Percentiles rank a stretch among this genome's conserved stretches.
These are phyloP conservation scores for Xestobium rufovillosum DNA, from an alignment of 2,888 invertebrate species.

Conservation along the genomic window DNA sequence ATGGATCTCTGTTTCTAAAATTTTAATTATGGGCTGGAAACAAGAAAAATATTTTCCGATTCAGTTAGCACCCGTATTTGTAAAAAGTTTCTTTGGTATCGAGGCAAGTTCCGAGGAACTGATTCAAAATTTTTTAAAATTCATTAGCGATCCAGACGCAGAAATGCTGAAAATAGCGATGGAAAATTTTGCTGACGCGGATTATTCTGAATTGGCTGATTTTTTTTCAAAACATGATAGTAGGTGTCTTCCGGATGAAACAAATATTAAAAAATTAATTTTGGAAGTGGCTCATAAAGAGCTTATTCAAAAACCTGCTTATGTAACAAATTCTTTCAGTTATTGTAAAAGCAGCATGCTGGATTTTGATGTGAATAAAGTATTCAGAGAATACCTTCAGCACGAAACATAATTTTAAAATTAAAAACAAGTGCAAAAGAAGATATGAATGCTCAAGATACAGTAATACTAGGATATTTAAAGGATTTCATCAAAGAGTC, in stretches of 20 bases:
- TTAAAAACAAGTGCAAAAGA: too few species aligned
- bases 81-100: slow-evolving; percentile 13
- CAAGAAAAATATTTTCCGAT: slow-evolving; percentile 16
- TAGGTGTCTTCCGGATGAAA: slow-evolving; percentile 12
- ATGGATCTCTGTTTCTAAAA: too few species aligned
- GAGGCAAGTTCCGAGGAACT: slow-evolving; percentile 11
- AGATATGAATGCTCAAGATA: too few species aligned
- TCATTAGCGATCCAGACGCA: slow-evolving; percentile 12
- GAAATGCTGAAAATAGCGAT: slow-evolving; percentile 12
- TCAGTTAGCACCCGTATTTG: slow-evolving; percentile 15
- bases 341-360: too few species aligned
- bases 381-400: too few species aligned
- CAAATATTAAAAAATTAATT: slow-evolving; percentile 13
- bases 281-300: slow-evolving; percentile 15
- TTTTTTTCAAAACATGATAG: slow-evolving; percentile 14
- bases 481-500: too few species aligned
- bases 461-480: too few species aligned
- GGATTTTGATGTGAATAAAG: too few species aligned
- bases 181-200: slow-evolving; percentile 11
- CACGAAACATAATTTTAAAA: too few species aligned
- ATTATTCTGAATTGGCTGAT: slow-evolving; percentile 12
- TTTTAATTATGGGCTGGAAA: too few species aligned
- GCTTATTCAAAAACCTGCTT: slow-evolving; percentile 16
- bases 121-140: slow-evolving; percentile 14
- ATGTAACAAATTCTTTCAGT: slow-evolving; percentile 12